These are phyloP conservation scores for Tolmerus cingulatus DNA, from an alignment of 2,888 invertebrate species.

Conservation along the genomic window DNA sequence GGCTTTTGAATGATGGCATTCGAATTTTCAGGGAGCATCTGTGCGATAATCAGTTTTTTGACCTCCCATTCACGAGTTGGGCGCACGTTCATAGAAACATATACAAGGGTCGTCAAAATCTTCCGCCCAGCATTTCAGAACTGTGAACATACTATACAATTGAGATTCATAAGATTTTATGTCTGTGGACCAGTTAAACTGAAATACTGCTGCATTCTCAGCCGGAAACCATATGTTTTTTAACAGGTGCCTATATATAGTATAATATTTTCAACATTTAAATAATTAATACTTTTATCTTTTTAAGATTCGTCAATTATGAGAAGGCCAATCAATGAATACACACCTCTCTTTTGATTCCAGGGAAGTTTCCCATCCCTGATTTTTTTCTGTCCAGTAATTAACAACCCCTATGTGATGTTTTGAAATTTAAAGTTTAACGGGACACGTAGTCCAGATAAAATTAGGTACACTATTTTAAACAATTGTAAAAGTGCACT, in stretches of 20 bases:
- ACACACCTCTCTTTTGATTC: neutral
- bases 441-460: neutral
- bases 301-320: neutral
- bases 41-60: neutral
- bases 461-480: neutral
- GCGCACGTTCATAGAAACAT: neutral
- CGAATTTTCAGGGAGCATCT: neutral
- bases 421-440: neutral
- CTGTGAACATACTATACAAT: neutral
- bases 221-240: neutral
- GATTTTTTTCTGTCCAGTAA: neutral
- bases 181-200: neutral
- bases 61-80: neutral
- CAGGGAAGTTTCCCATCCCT: conserved; percentile 18
- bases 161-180: neutral
- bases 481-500: neutral
- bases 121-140: neutral
- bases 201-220: neutral
- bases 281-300: neutral
- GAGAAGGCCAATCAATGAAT: neutral
- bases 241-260: neutral
- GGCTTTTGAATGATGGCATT: neutral
- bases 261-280: neutral
- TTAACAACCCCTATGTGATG: neutral
- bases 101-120: neutral